Conservation (phyloP, 2,797 vertebrate species). For the Spinus olivaceus region DNA sequence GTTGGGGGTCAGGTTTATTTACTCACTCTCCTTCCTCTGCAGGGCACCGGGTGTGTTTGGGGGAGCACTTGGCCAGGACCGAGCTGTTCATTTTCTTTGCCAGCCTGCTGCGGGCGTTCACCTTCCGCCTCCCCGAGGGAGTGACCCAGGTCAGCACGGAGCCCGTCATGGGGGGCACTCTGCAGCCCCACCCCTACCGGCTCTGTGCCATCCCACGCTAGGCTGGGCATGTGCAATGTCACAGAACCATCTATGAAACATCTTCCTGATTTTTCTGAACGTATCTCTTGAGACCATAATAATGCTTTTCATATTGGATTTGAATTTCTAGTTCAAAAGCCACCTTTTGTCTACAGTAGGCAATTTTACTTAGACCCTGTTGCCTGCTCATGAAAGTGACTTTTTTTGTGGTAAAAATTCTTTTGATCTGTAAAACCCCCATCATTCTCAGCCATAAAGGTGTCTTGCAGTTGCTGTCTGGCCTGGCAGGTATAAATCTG, state of each 20-base stretch:
- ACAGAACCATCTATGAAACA: background rate
- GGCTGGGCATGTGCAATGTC: background rate
- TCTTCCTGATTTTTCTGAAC: background rate
- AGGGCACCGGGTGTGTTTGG: conserved; percentile 67
- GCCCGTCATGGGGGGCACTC: background rate
- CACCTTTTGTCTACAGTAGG: background rate
- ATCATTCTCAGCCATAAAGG: background rate
- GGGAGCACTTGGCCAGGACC: conserved; percentile 35
- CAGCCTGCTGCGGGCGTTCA: conserved; percentile 56
- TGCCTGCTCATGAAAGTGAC: background rate
- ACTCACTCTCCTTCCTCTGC: background rate
- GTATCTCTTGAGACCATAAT: fast-evolving
- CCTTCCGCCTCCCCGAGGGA: background rate
- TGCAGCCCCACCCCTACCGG: conserved; percentile 38
- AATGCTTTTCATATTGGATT: background rate
- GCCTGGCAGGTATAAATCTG: background rate
- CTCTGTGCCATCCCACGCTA: conserved; percentile 43
- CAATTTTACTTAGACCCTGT: background rate
- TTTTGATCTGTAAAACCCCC: background rate
- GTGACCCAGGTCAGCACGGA: background rate
- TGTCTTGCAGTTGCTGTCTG: background rate
- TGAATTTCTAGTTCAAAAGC: background rate
- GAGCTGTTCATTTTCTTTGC: conserved; percentile 70
- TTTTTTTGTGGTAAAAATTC: background rate
- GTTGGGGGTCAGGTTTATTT: background rate